phyloP scores from a whole-genome alignment of 35 echinoderm and acorn worm species.

The Apostichopus californicus region DNA sequence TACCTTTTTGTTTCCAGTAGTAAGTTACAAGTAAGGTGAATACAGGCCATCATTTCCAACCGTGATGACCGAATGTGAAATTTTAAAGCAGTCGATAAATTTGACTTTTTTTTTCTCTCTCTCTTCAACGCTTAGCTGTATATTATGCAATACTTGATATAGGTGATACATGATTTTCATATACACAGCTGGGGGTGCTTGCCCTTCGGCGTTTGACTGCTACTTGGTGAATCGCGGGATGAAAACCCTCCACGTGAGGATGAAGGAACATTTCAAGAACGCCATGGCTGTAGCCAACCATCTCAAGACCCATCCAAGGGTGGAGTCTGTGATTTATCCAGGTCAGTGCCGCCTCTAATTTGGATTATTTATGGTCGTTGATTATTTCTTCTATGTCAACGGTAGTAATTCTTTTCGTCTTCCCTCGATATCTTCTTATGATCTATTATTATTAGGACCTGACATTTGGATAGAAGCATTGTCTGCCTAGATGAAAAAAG shows the following conservation, averaged over 20 bases:
- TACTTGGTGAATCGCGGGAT: conserved; percentile 86
- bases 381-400: too few species aligned
- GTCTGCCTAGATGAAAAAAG: too few species aligned
- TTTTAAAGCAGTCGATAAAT: too few species aligned
- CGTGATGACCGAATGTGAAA: too few species aligned
- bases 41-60: too few species aligned
- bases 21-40: too few species aligned
- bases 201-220: conserved; percentile 97
- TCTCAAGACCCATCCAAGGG: conserved; percentile 72
- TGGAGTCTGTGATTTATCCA: conserved; percentile 81
- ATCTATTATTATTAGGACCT: too few species aligned
- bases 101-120: not conserved
- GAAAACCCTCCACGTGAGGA: conserved; percentile 88
- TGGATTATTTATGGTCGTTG: too few species aligned
- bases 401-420: too few species aligned
- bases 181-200: conserved; percentile 69
- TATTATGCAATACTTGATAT: not conserved
- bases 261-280: conserved; percentile 79
- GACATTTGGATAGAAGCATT: too few species aligned
- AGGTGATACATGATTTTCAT: not conserved
- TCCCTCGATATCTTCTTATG: too few species aligned
- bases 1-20: too few species aligned
- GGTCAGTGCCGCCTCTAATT: conserved; percentile 33
- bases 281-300: conserved; percentile 73
- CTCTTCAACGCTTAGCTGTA: not conserved